Base-by-base conservation (phyloP, 2,888 invertebrate genomes). In the Tetranychus truncatus region DNA sequence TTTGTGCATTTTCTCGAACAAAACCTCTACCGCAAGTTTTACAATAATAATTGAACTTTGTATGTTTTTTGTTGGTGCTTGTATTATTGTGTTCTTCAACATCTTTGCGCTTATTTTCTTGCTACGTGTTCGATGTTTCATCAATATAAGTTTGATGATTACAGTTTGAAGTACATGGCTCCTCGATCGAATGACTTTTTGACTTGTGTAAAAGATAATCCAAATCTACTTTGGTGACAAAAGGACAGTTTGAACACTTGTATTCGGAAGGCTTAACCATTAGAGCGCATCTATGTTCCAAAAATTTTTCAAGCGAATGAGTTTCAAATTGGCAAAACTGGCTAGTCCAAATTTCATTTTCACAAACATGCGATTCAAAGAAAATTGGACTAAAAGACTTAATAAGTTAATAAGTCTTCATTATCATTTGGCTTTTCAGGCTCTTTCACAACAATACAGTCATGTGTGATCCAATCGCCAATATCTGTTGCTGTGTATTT, bases 101-200 rank as follows among this genome's bases (percentile, higher is more conserved):
- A 55, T 34, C 55, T 55, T 55, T 15, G 1, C 55, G 11, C 2
- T 55, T 15, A 3, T 3, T 6, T 55, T 1, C 55, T 11, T 9
- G 15, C 6, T 9, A 5, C 0, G 9, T 0, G 1, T 5, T 11
- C 4, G 55, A 1, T 2, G 11, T 3, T 6, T 55, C 0, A 11
- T 55, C 55, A 6, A 9, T 55, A 6, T 55, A 4, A 55, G 1
- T 15, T 55, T 55, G 11, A 55, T 55, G 9, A 55, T 55, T 15
- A 55, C 55, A 55, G 55, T 9, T 55, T 0, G 55, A 55, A 55
- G 11, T 55, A 6, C 55, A 55, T 0, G 55, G 55, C 2, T 55
- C 11, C 3, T 55, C 55, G 6, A 55, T 55, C 6, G 55, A 1
- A 5, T 55, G 55, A 5, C 21, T 55, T 9, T 9, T 2, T 15